Base-by-base conservation (phyloP, 2,113 vertebrate genomes). In the Ophthalmolycus amberensis region DNA sequence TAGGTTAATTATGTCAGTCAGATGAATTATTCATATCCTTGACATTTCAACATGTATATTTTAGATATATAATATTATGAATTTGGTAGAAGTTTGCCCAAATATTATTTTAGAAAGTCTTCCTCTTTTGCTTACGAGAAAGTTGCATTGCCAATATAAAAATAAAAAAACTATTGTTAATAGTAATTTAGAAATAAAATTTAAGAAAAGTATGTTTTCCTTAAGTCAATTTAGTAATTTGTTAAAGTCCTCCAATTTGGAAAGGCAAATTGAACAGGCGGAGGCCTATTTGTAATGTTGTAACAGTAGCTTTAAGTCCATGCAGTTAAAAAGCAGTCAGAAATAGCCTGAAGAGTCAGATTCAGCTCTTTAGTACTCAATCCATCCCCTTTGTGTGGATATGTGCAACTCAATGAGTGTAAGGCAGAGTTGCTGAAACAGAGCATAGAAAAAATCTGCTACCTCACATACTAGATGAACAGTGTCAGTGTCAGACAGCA, bases 401-500 rank as follows among this genome's bases (percentile, higher is more conserved):
- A 14, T 70, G 27, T 54, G 46, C 11, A 65, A 32, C 37, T 63
- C 58, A 79, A 66, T 66, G 67, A 75, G 38, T 42, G 62, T 64
- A 20, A 77, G 50, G 38, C 38, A 64, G 37, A 66, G 48, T 20
- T 66, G n/a, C 62, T 46, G 50, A 62, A 80, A 72, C 29, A 71
- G 42, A 85, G 73, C 22, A 15, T 3, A 42, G 34, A 52, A 56
- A 54, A 56, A 62, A 72, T 40, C 11, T 58, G 6, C 34, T 70
- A 32, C 20, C 40, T 66, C 48, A 71, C 50, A 69, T 32, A 29
- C 2, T 29, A 65, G 25, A 40, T n/a, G 54, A 77, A 40, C 27
- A 48, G 32, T 20, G 16, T 59, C 68, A 87, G 80, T 60, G 77
- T 85, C 71, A 68, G 38, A 72, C 14, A 67, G 25, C 32, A 59